phyloP scores from a whole-genome alignment of 2,113 vertebrate genomes.

The Tachysurus vachellii region DNA sequence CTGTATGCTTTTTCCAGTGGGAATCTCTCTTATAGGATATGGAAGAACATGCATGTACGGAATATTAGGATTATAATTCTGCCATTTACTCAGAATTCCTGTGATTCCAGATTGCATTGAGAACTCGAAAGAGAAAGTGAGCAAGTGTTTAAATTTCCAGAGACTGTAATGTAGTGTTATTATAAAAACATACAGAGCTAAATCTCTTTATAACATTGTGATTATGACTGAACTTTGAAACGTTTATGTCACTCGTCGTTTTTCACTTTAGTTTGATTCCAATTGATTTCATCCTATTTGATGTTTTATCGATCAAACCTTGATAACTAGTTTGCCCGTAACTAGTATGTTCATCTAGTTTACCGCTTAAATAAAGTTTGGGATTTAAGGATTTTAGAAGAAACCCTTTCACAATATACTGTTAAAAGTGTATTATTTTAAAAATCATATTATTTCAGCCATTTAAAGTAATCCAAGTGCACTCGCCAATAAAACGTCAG shows the following conservation, averaged over 20 bases:
- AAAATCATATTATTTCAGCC: not conserved
- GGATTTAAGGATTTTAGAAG: not conserved
- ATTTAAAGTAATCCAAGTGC: not conserved
- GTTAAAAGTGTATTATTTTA: not conserved
- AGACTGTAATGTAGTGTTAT: not conserved
- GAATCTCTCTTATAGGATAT: not conserved
- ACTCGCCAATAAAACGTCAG: not conserved
- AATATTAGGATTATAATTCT: not conserved
- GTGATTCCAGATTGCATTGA: not conserved
- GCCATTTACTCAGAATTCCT: not conserved
- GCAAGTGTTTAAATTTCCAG: no score
- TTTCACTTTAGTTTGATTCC: not conserved
- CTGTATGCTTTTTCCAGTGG: not conserved
- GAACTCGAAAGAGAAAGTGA: not conserved
- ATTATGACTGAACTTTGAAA: not conserved
- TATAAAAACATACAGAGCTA: not conserved
- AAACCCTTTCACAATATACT: not conserved
- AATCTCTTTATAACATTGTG: not conserved
- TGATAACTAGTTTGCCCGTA: no score
- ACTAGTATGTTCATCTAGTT: not conserved
- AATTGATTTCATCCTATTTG: not conserved
- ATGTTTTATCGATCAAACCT: not conserved
- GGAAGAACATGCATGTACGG: not conserved
- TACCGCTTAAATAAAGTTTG: not conserved
- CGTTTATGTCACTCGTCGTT: not conserved